Evolutionary conservation across 23 tunicate species (phyloP).

Genomic region (Styela clava): DNA sequence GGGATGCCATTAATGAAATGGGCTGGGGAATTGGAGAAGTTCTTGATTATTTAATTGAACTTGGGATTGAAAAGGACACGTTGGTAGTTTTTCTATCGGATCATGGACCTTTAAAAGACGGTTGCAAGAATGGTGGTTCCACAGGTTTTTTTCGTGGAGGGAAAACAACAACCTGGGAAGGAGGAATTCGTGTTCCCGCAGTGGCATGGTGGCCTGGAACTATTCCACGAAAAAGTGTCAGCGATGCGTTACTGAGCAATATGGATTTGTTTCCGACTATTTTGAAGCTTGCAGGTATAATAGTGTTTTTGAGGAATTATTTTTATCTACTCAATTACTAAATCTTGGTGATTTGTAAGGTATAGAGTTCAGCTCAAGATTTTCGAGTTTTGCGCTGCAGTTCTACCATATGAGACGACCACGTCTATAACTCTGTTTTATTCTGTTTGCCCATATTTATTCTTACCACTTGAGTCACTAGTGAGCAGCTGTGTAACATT

Average conservation of each 20-base stretch:
- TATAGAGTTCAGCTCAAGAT: neutral
- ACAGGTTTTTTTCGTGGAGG: slow-evolving; percentile 55
- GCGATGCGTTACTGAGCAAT: slow-evolving; percentile 29
- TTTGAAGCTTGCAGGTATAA: slow-evolving; percentile 43
- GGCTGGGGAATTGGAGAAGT: slow-evolving; percentile 63
- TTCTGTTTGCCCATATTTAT: neutral
- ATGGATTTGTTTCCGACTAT: slow-evolving; percentile 73
- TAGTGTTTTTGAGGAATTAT: neutral
- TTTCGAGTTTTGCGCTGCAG: no score
- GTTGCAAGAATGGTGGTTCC: slow-evolving; percentile 60
- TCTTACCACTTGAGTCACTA: no score
- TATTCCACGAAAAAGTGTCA: slow-evolving; percentile 36
- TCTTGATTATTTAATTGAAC: slow-evolving; percentile 20
- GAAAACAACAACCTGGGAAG: slow-evolving; percentile 78
- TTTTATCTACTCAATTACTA: neutral
- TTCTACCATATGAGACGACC: neutral
- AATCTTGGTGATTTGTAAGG: neutral
- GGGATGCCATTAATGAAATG: slow-evolving; percentile 70
- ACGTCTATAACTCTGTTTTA: neutral
- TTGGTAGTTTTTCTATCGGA: slow-evolving; percentile 72
- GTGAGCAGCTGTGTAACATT: no score
- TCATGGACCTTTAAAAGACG: slow-evolving; percentile 57
- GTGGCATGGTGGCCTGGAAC: slow-evolving; percentile 95
- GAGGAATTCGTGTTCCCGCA: slow-evolving; percentile 74
- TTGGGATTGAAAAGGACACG: slow-evolving; percentile 36